Conservation (phyloP, 1,140 invertebrate species). For the Stegodyphus dumicola region DNA sequence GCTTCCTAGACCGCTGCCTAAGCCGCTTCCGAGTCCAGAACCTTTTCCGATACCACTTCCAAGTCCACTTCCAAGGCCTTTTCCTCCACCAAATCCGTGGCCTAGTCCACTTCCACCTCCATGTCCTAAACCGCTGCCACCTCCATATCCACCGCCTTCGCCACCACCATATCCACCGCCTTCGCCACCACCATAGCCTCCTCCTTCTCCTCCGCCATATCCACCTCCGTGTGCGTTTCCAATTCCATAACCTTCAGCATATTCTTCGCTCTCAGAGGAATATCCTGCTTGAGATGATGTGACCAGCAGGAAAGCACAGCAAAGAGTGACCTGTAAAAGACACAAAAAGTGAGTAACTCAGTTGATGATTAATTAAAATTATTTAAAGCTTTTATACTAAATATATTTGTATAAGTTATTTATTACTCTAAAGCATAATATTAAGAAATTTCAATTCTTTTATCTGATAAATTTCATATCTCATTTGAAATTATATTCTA, state of each 20-base stretch:
- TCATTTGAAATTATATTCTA: no score
- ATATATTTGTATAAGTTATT: no score
- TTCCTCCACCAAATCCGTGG: slow-evolving; percentile 3
- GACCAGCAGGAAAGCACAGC: slow-evolving; percentile 9
- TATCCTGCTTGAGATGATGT: slow-evolving; percentile 14
- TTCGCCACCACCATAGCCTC: background rate
- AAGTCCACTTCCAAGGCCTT: slow-evolving; percentile 11
- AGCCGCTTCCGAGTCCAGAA: background rate
- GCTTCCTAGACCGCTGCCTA: background rate
- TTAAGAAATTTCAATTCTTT: no score
- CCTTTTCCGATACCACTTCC: slow-evolving; percentile 20
- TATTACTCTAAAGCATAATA: no score
- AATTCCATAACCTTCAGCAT: slow-evolving; percentile 25
- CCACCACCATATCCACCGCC: background rate
- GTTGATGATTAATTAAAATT: background rate
- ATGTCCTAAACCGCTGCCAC: background rate
- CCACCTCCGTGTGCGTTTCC: slow-evolving; percentile 9
- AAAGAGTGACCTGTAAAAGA: slow-evolving; percentile 18
- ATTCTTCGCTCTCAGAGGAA: slow-evolving; percentile 22
- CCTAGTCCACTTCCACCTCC: background rate
- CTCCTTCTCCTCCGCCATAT: slow-evolving; percentile 27
- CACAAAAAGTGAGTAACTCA: background rate
- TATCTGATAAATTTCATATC: no score
- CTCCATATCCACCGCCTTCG: slow-evolving; percentile 1
- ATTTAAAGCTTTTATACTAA: background rate